Conservation (phyloP, 2,797 vertebrate species). For the Labroides dimidiatus region DNA sequence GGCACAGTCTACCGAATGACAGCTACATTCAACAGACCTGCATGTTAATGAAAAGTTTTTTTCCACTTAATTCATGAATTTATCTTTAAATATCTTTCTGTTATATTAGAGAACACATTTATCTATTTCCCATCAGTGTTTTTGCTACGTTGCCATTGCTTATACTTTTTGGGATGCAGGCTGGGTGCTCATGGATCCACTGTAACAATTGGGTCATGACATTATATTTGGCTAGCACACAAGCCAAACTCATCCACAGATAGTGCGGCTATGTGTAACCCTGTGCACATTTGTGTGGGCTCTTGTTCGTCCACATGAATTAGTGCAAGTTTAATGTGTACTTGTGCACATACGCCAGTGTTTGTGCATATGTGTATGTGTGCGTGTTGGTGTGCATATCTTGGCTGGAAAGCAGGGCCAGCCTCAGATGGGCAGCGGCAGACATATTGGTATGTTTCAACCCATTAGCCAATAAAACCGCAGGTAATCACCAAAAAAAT, state of each 20-base stretch:
- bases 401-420: slow-evolving; percentile 72
- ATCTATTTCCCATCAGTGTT: not conserved
- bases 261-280: slow-evolving; percentile 43
- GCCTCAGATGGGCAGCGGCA: slow-evolving; percentile 79
- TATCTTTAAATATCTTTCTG: no score
- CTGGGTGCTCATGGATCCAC: slow-evolving; percentile 44
- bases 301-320: slow-evolving; percentile 67
- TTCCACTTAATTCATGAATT: no score
- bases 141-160: slow-evolving; percentile 19
- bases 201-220: slow-evolving; percentile 77
- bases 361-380: slow-evolving; percentile 33
- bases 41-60: no score
- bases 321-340: slow-evolving; percentile 59
- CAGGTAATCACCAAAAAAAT: slow-evolving; percentile 86
- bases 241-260: slow-evolving; percentile 62
- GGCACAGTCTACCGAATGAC: no score
- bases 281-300: slow-evolving; percentile 52
- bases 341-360: slow-evolving; percentile 59
- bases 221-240: slow-evolving; percentile 72
- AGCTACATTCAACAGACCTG: no score
- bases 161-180: slow-evolving; percentile 45
- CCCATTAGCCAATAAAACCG: slow-evolving; percentile 89
- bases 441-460: slow-evolving; percentile 90
- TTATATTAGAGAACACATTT: not conserved
- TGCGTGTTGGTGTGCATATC: slow-evolving; percentile 60